A percentile compares a stretch with the other conserved stretches of the same genome.
Conservation (phyloP, 2,888 invertebrate species). For the Spisula solida region DNA sequence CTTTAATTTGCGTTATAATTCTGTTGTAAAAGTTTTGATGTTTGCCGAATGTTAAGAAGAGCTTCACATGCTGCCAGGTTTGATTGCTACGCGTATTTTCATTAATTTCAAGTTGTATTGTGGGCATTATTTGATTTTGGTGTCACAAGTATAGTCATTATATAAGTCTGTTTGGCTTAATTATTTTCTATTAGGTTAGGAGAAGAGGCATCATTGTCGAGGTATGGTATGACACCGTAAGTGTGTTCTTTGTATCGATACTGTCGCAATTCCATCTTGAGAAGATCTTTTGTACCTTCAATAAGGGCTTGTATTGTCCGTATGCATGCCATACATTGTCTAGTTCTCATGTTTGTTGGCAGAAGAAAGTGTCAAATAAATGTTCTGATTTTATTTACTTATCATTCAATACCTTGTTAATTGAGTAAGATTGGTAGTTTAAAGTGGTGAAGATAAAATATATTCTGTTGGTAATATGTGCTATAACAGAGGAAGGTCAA, state of each 20-base stretch:
- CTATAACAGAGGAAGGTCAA: too few relatives aligned
- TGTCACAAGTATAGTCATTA: slow-evolving; percentile 48
- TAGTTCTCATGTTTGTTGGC: not conserved
- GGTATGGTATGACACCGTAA: not conserved
- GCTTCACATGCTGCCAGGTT: slow-evolving; percentile 42
- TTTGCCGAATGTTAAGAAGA: slow-evolving; percentile 47
- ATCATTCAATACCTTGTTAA: not conserved
- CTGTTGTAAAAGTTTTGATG: slow-evolving; percentile 53
- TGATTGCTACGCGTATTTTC: slow-evolving; percentile 55
- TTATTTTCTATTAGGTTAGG: slow-evolving; percentile 41
- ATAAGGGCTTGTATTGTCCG: not conserved
- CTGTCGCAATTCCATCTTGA: not conserved
- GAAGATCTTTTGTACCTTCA: not conserved
- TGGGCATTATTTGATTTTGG: slow-evolving; percentile 59
- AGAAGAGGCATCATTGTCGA: not conserved
- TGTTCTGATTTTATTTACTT: not conserved
- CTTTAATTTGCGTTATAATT: slow-evolving; percentile 55
- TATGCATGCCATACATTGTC: not conserved
- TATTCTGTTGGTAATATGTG: too few relatives aligned
- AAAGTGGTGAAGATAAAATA: not conserved
- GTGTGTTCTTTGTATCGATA: not conserved
- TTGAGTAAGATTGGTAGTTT: not conserved
- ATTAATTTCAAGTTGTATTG: slow-evolving; percentile 60
- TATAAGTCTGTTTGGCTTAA: slow-evolving; percentile 55
- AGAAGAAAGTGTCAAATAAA: not conserved